These are phyloP conservation scores for Loriculus beryllinus DNA, from an alignment of 2,797 vertebrate species.

Conservation along the genomic window DNA sequence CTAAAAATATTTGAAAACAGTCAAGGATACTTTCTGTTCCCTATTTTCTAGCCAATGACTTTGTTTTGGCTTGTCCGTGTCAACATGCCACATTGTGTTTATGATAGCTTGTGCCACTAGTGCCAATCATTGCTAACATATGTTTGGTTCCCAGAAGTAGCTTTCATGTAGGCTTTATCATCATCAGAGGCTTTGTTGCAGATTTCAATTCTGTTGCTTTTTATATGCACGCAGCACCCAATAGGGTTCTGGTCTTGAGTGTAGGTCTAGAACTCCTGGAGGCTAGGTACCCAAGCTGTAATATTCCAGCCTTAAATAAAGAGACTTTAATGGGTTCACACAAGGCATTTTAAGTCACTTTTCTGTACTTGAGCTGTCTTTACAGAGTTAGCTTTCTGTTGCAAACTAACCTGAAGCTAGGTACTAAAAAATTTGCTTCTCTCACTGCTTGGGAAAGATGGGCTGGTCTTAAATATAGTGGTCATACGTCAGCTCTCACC, in stretches of 20 bases:
- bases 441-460: not conserved
- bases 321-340: not conserved
- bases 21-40: not conserved
- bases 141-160: not conserved
- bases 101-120: not conserved
- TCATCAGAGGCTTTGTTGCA: not conserved
- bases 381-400: not conserved
- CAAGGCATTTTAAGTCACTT: not conserved
- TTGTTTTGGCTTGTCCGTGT: not conserved
- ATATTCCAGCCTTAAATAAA: not conserved
- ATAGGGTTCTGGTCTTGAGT: not conserved
- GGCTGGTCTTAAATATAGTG: not conserved
- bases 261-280: not conserved
- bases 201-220: not conserved
- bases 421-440: not conserved
- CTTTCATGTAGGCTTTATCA: not conserved
- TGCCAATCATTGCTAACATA: not conserved
- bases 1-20: not conserved
- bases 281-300: rapidly evolving
- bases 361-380: not conserved
- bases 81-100: not conserved
- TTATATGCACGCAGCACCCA: rapidly evolving
- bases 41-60: not conserved
- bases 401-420: not conserved
- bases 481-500: not conserved